phyloP scores from a whole-genome alignment of 2,113 vertebrate genomes.

The Oceanites oceanicus region DNA sequence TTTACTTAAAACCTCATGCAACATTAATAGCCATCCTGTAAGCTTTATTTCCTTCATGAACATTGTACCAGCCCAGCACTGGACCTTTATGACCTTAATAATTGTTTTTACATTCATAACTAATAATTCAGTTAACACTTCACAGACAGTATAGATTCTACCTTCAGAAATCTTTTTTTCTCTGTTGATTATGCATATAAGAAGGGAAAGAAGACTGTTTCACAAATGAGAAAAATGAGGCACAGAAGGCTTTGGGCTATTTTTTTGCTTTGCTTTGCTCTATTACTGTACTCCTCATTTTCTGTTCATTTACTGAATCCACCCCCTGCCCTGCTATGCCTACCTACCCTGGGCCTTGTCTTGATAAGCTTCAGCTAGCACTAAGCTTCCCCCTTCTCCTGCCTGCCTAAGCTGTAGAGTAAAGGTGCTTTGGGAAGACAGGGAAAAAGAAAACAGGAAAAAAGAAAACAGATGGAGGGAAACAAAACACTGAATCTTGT shows the following conservation, averaged over 20 bases:
- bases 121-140: background rate
- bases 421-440: background rate
- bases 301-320: background rate
- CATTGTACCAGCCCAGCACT: background rate
- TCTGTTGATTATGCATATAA: background rate
- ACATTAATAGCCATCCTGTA: background rate
- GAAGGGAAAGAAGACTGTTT: background rate
- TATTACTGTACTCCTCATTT: background rate
- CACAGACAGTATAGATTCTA: background rate
- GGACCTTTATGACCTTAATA: background rate
- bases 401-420: background rate
- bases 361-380: background rate
- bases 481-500: background rate
- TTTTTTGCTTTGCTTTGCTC: background rate
- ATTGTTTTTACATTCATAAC: background rate
- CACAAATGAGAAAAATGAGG: background rate
- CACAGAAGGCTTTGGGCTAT: background rate
- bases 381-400: background rate
- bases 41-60: background rate
- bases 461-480: background rate
- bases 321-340: background rate
- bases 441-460: background rate
- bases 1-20: background rate
- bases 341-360: background rate
- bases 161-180: background rate